Percentiles rank a stretch among this genome's conserved stretches.
Evolutionary conservation across 2,797 vertebrate genomes (phyloP).

Genomic region (Sebastes matsubarae): DNA sequence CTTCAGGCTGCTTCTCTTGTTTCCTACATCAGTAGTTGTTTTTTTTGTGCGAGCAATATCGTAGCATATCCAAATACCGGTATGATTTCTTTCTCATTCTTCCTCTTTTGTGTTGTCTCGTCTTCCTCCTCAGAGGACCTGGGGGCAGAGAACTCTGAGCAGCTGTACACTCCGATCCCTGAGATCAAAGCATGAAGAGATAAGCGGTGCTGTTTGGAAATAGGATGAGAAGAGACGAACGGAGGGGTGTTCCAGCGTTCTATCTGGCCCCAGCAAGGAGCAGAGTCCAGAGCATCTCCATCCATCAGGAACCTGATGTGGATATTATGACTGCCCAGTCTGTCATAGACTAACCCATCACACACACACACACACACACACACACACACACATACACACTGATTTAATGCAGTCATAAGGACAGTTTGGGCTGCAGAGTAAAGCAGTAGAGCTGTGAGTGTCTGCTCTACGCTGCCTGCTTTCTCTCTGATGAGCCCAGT

Average conservation of each 20-base stretch:
- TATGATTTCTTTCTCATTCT: neutral
- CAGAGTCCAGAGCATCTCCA: conserved; percentile 66
- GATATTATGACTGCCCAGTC: conserved; percentile 38
- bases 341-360: conserved; percentile 28
- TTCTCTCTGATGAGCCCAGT: conserved; percentile 79
- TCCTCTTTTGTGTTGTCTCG: neutral
- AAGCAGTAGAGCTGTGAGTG: conserved; percentile 83
- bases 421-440: conserved; percentile 63
- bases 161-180: conserved; percentile 88
- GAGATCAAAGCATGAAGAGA: conserved; percentile 93
- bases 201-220: neutral
- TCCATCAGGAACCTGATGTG: conserved; percentile 56
- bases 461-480: conserved; percentile 83
- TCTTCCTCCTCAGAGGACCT: conserved; percentile 87
- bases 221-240: conserved; percentile 16
- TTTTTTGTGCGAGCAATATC: neutral
- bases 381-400: conserved; percentile 5
- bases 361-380: neutral
- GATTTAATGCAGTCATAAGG: conserved; percentile 36
- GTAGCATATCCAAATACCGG: neutral
- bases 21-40: neutral
- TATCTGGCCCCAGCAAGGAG: conserved; percentile 59
- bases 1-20: neutral
- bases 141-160: conserved; percentile 92
- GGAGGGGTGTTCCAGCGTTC: conserved; percentile 47